Conservation (phyloP, 2,113 vertebrate genomes). For the Carassius gibelio region DNA sequence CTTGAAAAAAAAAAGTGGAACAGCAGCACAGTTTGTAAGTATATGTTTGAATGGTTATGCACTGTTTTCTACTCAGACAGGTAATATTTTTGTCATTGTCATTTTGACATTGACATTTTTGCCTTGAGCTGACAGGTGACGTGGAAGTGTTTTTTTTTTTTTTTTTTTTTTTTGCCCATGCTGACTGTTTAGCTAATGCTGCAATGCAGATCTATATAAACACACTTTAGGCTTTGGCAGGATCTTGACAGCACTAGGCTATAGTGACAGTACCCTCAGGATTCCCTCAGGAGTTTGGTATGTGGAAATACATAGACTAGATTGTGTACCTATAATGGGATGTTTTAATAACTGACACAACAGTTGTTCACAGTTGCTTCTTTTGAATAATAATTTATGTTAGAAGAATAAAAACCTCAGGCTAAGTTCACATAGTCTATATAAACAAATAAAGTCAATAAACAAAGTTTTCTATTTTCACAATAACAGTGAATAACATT, state of each 20-base stretch:
- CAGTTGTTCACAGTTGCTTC: slow-evolving; percentile 11
- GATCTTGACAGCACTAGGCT: slow-evolving; percentile 37
- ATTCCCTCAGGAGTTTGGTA: slow-evolving; percentile 28
- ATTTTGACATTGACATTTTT: slow-evolving; percentile 32
- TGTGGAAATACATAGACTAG: slow-evolving; percentile 20
- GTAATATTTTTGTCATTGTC: slow-evolving; percentile 29
- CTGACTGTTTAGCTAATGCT: background rate
- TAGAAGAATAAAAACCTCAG: slow-evolving; percentile 7
- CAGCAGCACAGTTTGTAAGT: background rate
- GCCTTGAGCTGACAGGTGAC: slow-evolving; percentile 35
- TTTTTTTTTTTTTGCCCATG: background rate
- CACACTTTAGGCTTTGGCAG: slow-evolving; percentile 17
- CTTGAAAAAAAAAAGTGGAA: background rate
- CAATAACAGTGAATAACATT: background rate
- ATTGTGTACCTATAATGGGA: background rate
- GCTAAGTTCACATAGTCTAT: background rate
- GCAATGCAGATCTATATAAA: slow-evolving; percentile 27
- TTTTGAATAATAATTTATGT: slow-evolving; percentile 1
- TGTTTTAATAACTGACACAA: slow-evolving; percentile 13
- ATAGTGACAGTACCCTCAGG: slow-evolving; percentile 41
- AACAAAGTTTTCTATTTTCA: background rate
- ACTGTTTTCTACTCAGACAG: slow-evolving; percentile 14
- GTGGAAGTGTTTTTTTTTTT: background rate
- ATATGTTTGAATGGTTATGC: background rate
- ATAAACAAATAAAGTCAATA: background rate